phyloP scores from a whole-genome alignment of 2,797 vertebrate species.

The Phoebastria nigripes region DNA sequence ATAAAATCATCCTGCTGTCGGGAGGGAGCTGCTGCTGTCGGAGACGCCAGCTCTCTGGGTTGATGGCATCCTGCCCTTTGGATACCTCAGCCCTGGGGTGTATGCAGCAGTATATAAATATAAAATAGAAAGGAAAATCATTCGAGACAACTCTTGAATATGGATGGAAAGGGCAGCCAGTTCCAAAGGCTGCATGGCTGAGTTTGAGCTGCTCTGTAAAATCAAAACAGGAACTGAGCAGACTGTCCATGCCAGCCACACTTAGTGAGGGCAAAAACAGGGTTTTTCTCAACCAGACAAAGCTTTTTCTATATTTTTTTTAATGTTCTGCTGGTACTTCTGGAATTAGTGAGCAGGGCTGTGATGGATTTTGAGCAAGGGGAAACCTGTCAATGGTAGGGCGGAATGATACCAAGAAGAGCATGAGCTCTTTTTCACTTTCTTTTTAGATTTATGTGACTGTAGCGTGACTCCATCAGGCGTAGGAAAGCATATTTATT shows the following conservation, averaged over 20 bases:
- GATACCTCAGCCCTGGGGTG: neutral
- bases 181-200: neutral
- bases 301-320: neutral
- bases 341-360: neutral
- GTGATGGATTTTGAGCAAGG: neutral
- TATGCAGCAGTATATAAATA: neutral
- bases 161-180: neutral
- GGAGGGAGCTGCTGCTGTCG: neutral
- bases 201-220: neutral
- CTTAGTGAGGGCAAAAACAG: neutral
- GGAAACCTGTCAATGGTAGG: too few relatives aligned
- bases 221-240: neutral
- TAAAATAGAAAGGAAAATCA: neutral
- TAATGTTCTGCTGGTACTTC: neutral
- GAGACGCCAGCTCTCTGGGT: neutral
- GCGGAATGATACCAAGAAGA: neutral
- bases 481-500: neutral
- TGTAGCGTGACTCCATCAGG: neutral
- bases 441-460: too few relatives aligned
- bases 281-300: neutral
- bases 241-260: neutral
- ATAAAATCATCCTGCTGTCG: neutral
- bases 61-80: neutral
- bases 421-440: neutral
- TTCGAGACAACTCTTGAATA: neutral